Evolutionary conservation across 2,113 vertebrate genomes (phyloP).

Genomic region (Podiceps cristatus): DNA sequence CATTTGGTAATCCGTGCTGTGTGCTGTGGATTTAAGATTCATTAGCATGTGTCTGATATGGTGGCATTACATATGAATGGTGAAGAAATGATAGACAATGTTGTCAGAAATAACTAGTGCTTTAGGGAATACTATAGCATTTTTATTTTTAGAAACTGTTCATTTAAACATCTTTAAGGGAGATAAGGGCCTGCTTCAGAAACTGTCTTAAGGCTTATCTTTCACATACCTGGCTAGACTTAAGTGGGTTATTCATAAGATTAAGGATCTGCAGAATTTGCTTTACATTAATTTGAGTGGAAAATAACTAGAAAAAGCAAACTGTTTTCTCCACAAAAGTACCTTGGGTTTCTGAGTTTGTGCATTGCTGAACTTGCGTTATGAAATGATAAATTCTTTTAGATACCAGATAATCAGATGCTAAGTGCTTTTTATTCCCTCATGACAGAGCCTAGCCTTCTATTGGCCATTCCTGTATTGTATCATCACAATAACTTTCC

Average conservation of each 20-base stretch:
- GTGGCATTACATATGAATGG: neutral
- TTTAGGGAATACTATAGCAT: neutral
- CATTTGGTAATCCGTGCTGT: neutral
- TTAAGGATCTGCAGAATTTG: neutral
- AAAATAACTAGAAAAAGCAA: neutral
- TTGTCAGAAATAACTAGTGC: neutral
- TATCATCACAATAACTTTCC: neutral
- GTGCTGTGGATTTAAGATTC: neutral
- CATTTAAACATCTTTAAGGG: neutral
- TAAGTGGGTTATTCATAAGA: neutral
- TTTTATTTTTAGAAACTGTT: neutral
- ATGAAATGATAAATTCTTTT: neutral
- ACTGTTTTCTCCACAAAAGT: neutral
- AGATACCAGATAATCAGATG: neutral
- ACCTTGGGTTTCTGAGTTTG: neutral
- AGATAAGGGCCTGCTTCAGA: neutral
- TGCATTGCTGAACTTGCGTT: neutral
- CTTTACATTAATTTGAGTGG: neutral
- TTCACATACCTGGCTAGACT: neutral
- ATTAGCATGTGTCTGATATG: neutral
- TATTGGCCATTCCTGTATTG: neutral
- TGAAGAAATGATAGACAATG: neutral
- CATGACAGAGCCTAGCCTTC: neutral
- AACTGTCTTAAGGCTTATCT: neutral
- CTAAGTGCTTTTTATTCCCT: neutral